Evolutionary conservation across 2,888 invertebrate species (phyloP), one percentile per base, ranked within the genome.

Genomic region (Malthinus flaveolus): DNA sequence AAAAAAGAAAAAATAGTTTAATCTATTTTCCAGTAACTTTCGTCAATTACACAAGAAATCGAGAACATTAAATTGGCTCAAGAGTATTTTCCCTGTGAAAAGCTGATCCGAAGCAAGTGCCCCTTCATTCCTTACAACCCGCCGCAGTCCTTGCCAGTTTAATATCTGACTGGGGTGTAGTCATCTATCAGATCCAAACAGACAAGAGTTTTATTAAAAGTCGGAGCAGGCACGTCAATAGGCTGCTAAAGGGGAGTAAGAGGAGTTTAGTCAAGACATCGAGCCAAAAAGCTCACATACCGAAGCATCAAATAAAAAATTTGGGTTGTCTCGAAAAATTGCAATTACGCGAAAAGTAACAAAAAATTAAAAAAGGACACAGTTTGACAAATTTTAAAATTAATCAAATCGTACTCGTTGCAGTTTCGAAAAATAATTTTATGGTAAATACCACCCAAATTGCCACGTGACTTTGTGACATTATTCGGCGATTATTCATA

Each of bases 131-230:
- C 62, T 56, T 57, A 42, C 58, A 49, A 57, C 58, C 51, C 57
- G 62, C 61, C 47, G 49, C 59, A 62, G 58, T 56, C 63, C 56
- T 61, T 57, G 61, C 61, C 54, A 54, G 61, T 81, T 81, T 80
- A 81, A 81, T 81, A 81, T 81, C 80, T 78, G 78, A 75, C 78
- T 77, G 75, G 78, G 79, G 79, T 77, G 79, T 74, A 80, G 80
- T 80, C 81, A 81, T 81, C 80, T 80, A 80, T 81, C 81, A 81
- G 81, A 79, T 77, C 78, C 78, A 78, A 80, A 80, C 80, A 80
- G 80, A 80, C 81, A 81, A 80, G 80, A 80, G 80, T 81, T 81
- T 81, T 81, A 81, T 80, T 80, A 81, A 81, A 81, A 80, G 78
- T 79, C 78, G 73, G 79, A 74, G 73, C 75, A 71, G 73, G 76